Conservation (phyloP, 1,140 invertebrate genomes). For the Pygmarrhopalites habei region DNA sequence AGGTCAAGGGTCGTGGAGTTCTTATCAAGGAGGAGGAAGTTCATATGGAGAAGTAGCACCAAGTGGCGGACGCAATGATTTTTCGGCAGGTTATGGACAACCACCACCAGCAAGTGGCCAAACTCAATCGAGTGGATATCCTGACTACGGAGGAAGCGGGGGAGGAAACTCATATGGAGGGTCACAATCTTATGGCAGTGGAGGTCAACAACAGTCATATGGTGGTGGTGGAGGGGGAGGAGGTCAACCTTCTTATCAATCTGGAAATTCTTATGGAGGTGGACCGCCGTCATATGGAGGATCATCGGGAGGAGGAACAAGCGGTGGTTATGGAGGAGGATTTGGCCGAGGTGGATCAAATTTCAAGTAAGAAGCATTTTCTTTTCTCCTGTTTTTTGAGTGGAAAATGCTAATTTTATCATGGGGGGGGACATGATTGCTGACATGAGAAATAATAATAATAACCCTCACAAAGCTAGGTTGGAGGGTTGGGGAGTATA, state of each 20-base stretch:
- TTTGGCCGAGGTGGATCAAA: conserved; percentile 14
- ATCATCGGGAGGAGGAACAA: not conserved
- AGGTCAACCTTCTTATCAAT: too few species aligned
- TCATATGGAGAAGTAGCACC: not conserved
- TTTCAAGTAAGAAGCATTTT: too few species aligned
- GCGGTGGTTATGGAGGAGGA: conserved; percentile 14
- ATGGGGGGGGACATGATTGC: too few species aligned
- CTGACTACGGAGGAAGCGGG: conserved; percentile 29
- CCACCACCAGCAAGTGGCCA: conserved; percentile 28
- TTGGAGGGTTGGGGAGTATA: too few species aligned
- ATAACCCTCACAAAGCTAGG: too few species aligned
- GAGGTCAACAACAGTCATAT: too few species aligned
- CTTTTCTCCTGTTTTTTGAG: too few species aligned
- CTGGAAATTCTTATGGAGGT: too few species aligned
- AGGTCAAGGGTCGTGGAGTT: conserved; percentile 17
- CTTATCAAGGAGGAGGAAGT: conserved; percentile 16
- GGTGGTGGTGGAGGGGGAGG: conserved; percentile 13
- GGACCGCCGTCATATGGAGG: not conserved
- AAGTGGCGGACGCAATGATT: conserved; percentile 6
- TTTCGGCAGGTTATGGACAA: not conserved
- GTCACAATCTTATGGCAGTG: conserved; percentile 18
- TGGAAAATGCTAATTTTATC: too few species aligned
- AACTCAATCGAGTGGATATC: conserved; percentile 23
- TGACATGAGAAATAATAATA: too few species aligned
- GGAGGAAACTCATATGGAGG: conserved; percentile 32